Conservation (phyloP, 2,888 invertebrate genomes). For the Clunio marinus region DNA sequence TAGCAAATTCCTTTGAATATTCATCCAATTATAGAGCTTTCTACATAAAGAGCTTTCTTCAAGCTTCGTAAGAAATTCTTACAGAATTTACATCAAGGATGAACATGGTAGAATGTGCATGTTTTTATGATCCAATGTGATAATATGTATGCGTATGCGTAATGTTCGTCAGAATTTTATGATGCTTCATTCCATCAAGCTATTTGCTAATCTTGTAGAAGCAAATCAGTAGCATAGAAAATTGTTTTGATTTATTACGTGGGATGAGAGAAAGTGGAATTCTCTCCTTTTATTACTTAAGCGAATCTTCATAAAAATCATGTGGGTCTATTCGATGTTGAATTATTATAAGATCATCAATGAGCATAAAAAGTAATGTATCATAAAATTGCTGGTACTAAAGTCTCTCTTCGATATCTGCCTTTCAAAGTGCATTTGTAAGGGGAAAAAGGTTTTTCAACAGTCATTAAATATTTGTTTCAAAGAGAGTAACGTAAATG, state of each 20-base stretch:
- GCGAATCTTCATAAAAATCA: not conserved
- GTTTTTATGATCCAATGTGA: not conserved
- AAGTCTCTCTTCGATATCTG: not conserved
- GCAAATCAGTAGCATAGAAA: not conserved
- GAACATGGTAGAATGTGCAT: too few species aligned
- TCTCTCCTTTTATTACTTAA: not conserved
- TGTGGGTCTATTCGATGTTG: not conserved
- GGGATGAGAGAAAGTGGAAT: not conserved
- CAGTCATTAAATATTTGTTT: slow-evolving; percentile 30
- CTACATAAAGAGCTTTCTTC: too few species aligned
- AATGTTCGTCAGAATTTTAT: not conserved
- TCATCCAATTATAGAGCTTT: too few species aligned
- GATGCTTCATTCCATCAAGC: not conserved
- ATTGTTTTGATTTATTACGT: not conserved
- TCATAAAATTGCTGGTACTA: not conserved
- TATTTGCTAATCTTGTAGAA: not conserved
- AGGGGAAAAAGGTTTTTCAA: slow-evolving; percentile 18
- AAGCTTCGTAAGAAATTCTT: too few species aligned
- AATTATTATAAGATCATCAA: slow-evolving; percentile 3
- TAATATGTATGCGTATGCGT: not conserved
- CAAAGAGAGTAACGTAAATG: not conserved
- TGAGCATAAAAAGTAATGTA: slow-evolving; percentile 3
- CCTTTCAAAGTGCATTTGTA: slow-evolving; percentile 32
- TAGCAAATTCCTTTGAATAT: too few species aligned
- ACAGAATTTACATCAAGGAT: too few species aligned